These are phyloP conservation scores for Nymphalis c-album DNA, from an alignment of 2,888 invertebrate species.

Conservation along the genomic window DNA sequence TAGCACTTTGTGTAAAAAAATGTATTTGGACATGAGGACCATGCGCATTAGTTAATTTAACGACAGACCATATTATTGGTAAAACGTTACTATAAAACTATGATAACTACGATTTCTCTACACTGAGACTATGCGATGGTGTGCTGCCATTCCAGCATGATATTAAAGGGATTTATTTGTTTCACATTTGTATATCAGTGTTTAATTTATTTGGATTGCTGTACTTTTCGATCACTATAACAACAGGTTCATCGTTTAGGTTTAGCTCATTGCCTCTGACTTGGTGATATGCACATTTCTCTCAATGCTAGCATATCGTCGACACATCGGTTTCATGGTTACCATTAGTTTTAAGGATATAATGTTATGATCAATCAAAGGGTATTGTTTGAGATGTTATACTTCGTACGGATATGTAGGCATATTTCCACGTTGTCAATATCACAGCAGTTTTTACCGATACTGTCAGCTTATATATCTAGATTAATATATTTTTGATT, in stretches of 20 bases:
- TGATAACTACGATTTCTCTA: conserved; percentile 1
- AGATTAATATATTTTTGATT: conserved; percentile 28
- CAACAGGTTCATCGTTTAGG: conserved; percentile 27
- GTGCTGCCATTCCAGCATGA: conserved; percentile 24
- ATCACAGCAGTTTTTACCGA: conserved; percentile 75
- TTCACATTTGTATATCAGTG: conserved; percentile 28
- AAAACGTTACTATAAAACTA: conserved; percentile 5
- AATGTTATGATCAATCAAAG: conserved; percentile 62
- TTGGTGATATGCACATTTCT: conserved; percentile 32
- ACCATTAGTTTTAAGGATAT: conserved; percentile 76
- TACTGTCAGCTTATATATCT: conserved; percentile 60
- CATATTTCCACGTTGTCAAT: conserved; percentile 67
- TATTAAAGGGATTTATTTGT: conserved; percentile 27
- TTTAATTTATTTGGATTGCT: conserved; percentile 16
- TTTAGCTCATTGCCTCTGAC: conserved; percentile 33
- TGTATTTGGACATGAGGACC: conserved; percentile 25
- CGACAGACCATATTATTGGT: not conserved
- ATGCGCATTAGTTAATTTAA: conserved; percentile 23
- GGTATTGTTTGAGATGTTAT: conserved; percentile 60
- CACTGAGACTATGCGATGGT: conserved; percentile 23
- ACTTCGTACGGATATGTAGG: conserved; percentile 49
- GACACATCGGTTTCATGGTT: conserved; percentile 57
- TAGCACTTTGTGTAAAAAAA: conserved; percentile 26
- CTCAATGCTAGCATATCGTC: conserved; percentile 36
- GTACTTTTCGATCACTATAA: conserved; percentile 23